phyloP scores from a whole-genome alignment of 2,888 invertebrate genomes.

The Falcaria lacertinaria region DNA sequence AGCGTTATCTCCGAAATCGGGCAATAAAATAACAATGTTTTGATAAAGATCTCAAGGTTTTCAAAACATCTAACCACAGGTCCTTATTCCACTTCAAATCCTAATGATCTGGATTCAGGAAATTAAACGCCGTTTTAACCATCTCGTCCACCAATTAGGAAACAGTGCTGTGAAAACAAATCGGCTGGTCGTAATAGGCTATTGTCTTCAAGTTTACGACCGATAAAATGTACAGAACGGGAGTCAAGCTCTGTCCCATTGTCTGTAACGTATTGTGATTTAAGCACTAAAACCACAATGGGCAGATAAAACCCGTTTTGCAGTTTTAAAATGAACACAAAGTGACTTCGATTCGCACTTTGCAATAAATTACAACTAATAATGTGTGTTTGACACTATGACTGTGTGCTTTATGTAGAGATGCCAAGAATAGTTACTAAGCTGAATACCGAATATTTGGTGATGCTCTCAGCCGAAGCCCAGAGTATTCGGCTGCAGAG shows the following conservation, averaged over 20 bases:
- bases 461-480: too few relatives aligned
- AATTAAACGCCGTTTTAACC: background rate
- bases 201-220: slow-evolving; percentile 29
- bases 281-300: background rate
- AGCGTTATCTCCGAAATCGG: too few relatives aligned
- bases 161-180: slow-evolving; percentile 3
- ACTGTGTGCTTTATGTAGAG: too few relatives aligned
- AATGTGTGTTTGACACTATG: too few relatives aligned
- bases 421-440: too few relatives aligned
- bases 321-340: background rate
- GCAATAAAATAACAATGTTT: too few relatives aligned
- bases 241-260: slow-evolving; percentile 28
- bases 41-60: too few relatives aligned
- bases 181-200: slow-evolving; percentile 12
- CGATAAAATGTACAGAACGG: slow-evolving; percentile 28
- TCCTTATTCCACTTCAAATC: too few relatives aligned
- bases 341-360: background rate
- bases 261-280: slow-evolving; percentile 19
- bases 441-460: too few relatives aligned
- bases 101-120: background rate
- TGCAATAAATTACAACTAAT: too few relatives aligned
- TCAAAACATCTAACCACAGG: too few relatives aligned
- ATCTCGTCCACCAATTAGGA: background rate
- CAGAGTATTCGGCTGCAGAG: too few relatives aligned
- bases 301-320: background rate